Evolutionary conservation across 2,113 vertebrate species (phyloP), one percentile per base, ranked within the genome.

Genomic region (Mustela nigripes): DNA sequence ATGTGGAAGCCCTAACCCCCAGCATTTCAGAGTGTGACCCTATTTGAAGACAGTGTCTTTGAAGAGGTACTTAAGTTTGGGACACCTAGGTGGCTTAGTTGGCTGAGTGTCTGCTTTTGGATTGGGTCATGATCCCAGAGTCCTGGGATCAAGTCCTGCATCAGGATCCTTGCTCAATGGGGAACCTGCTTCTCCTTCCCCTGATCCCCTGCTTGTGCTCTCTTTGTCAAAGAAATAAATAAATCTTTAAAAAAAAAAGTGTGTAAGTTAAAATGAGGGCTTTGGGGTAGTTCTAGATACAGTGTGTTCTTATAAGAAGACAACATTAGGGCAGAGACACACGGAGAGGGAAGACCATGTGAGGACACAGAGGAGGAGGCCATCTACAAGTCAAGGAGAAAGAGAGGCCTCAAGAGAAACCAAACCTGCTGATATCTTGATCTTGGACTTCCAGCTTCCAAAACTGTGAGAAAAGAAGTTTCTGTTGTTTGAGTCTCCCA

Each of bases 291-390:
- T 0, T 7, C 45, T 85, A 73, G 80, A 53, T 48, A 28, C 39
- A 92, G 2, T 26, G 10, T 6, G 31, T 76, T 21, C 33, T 45
- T 56, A 9, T 56, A 89, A 48, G 67, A 89, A 81, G 28, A 76
- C 26, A 26, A 78, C 11, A 78, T 81, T 14, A 82, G 33, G 74
- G 62, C 39, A 83, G 5, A 39, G 48, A 76, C 5, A n/a, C 8
- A 16, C 8, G 5, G 2, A 24, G 36, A 79, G 31, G 6, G 16
- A 31, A n/a, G 4, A 11, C 14, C 7, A 1, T 2, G 11, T 8
- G 11, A 31, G n/a, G 87, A n/a, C 3, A 7, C 58, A 39, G 36
- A 7, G 69, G 33, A 26, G 10, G 10, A 0, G 2, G n/a, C 21
- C 1, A 0, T 56, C 78, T 91, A 0, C n/a, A 80, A 84, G 71